Evolutionary conservation across 2,797 vertebrate species (phyloP).

Genomic region (Silurus aristotelis): DNA sequence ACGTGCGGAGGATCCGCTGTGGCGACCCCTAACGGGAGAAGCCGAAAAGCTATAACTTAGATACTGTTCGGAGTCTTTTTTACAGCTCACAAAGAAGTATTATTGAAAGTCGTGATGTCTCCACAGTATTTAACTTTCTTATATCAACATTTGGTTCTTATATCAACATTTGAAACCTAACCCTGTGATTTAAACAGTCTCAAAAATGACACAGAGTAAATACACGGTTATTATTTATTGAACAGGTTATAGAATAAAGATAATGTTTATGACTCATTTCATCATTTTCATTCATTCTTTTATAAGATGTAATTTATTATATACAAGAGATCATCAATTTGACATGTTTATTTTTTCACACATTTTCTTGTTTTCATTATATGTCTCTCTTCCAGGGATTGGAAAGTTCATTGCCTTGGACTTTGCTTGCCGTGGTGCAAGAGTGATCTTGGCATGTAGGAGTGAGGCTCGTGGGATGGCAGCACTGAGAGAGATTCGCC

Average conservation of each 20-base stretch:
- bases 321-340: background rate
- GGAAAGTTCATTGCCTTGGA: constrained; percentile 83
- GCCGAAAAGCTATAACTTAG: background rate
- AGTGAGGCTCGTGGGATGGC: constrained; percentile 66
- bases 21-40: no score
- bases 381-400: constrained; percentile 71
- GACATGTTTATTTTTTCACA: background rate
- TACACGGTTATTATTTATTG: background rate
- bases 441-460: constrained; percentile 83
- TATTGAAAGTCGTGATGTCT: background rate
- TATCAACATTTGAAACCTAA: background rate
- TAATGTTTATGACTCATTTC: no score
- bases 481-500: constrained; percentile 73
- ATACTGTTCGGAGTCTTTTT: background rate
- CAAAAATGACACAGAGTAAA: background rate
- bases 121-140: background rate
- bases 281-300: background rate
- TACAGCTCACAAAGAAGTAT: background rate
- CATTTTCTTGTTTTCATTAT: background rate
- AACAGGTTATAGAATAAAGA: background rate
- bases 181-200: background rate
- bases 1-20: no score
- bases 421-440: constrained; percentile 79
- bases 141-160: background rate
- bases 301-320: background rate